These are phyloP conservation scores for Hiodon alosoides DNA, from an alignment of 2,113 vertebrate species.

Conservation along the genomic window DNA sequence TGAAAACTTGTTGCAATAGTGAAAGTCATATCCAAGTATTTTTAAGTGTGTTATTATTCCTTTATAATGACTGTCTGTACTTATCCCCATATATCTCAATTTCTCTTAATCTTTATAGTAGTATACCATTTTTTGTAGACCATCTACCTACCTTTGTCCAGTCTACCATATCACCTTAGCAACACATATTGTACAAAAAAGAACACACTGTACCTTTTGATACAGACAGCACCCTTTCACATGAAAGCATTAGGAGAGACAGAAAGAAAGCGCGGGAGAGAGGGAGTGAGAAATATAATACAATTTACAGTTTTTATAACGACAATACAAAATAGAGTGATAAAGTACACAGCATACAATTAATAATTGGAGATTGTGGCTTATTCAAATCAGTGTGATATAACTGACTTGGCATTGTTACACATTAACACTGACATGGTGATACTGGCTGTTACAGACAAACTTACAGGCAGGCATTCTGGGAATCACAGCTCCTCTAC, in stretches of 20 bases:
- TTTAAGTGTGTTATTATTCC: neutral
- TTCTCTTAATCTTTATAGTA: no score
- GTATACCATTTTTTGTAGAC: neutral
- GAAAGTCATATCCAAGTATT: no score
- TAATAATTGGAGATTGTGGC: neutral
- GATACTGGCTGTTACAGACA: neutral
- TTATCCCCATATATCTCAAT: neutral
- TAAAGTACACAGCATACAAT: neutral
- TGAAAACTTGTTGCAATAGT: neutral
- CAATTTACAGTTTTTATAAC: neutral
- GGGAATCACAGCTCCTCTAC: slow-evolving; percentile 14
- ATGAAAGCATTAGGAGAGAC: neutral
- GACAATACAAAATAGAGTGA: neutral
- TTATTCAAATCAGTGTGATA: neutral
- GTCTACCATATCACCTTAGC: neutral
- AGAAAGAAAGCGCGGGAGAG: neutral
- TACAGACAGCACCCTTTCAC: neutral
- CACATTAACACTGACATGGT: neutral
- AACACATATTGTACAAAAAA: neutral
- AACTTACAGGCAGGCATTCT: slow-evolving; percentile 2
- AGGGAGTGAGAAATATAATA: no score
- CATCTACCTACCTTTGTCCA: neutral
- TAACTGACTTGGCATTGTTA: neutral
- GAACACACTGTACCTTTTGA: neutral
- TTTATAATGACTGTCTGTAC: neutral